Conservation (phyloP, 2,797 vertebrate genomes). For the Catostomus latipinnis region DNA sequence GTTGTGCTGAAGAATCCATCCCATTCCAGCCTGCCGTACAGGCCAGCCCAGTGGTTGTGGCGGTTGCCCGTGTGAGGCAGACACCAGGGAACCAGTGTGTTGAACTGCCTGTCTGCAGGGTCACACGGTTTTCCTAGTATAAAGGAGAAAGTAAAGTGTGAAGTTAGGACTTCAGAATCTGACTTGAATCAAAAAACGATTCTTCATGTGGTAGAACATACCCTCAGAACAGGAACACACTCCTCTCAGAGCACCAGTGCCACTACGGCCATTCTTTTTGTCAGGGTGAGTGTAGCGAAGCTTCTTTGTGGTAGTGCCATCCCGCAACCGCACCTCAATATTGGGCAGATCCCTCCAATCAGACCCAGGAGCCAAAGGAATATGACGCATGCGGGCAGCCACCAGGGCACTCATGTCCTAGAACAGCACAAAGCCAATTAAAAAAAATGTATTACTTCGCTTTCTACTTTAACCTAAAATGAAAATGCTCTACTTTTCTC, state of each 20-base stretch:
- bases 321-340: conserved; percentile 89
- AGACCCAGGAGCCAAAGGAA: conserved; percentile 92
- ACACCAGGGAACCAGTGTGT: conserved; percentile 97
- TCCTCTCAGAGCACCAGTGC: conserved; percentile 84
- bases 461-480: no score
- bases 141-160: no score
- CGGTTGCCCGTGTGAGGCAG: conserved; percentile 96
- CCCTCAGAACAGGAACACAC: conserved; percentile 93
- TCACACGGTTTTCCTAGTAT: conserved; percentile 85
- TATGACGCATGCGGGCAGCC: conserved; percentile 93
- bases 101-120: conserved; percentile 90
- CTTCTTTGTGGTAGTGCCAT: conserved; percentile 87
- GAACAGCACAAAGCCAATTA: not conserved
- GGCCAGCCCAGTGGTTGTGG: conserved; percentile 97
- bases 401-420: conserved; percentile 98
- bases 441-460: no score
- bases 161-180: no score
- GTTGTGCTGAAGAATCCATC: conserved; percentile 99
- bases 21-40: conserved; percentile 95
- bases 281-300: conserved; percentile 89
- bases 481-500: no score
- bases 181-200: no score
- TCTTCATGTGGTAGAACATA: conserved; percentile 55
- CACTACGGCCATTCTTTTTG: conserved; percentile 89
- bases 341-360: conserved; percentile 98